A percentile compares a stretch with the other conserved stretches of the same genome.
phyloP scores from a whole-genome alignment of 2,888 invertebrate species.

The Altica lythri region DNA sequence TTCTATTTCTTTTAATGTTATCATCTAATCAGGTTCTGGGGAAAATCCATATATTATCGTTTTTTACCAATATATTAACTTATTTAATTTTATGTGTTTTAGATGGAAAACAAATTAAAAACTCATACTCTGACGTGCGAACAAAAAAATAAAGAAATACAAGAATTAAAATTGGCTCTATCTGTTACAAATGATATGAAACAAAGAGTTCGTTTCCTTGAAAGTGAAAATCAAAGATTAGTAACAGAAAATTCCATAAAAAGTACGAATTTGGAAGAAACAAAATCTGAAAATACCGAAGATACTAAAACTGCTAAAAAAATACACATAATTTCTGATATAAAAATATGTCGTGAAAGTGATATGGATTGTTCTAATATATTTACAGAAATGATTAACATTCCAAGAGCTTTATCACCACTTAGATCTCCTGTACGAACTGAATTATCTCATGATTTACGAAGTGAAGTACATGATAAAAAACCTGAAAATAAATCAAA shows the following conservation, averaged over 20 bases:
- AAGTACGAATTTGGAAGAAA: background rate
- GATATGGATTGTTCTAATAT: conserved; percentile 26
- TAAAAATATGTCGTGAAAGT: background rate
- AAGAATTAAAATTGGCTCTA: conserved; percentile 18
- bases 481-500: background rate
- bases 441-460: no score
- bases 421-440: conserved; percentile 12
- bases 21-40: no score
- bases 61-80: background rate
- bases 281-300: background rate
- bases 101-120: conserved; percentile 12
- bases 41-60: background rate
- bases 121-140: conserved; percentile 1
- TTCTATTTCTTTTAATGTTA: no score
- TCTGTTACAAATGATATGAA: conserved; percentile 8
- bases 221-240: conserved; percentile 24
- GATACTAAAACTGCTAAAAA: background rate
- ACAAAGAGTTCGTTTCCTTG: conserved; percentile 16
- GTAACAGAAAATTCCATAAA: conserved; percentile 5
- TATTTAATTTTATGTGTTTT: background rate
- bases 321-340: background rate
- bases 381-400: conserved; percentile 36
- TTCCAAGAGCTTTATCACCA: conserved; percentile 29
- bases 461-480: conserved; percentile 4
- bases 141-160: conserved; percentile 27